Evolutionary conservation across 2,113 vertebrate genomes (phyloP).

Genomic region (Apeltes quadracus): DNA sequence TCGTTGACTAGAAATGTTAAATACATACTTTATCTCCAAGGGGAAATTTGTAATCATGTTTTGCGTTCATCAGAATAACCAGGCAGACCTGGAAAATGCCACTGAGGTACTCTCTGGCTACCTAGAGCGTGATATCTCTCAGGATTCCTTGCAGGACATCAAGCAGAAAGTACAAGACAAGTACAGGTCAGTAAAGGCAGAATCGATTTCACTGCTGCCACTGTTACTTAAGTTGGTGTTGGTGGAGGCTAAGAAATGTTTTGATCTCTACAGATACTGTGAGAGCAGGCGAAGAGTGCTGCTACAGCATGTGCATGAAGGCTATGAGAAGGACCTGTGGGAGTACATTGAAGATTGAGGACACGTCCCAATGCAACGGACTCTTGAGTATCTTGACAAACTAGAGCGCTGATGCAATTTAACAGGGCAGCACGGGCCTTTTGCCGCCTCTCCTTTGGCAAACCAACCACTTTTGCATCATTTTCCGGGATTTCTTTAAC

Average conservation of each 20-base stretch:
- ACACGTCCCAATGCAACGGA: slow-evolving; percentile 85
- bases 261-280: slow-evolving; percentile 90
- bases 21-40: not conserved
- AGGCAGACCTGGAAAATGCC: slow-evolving; percentile 99
- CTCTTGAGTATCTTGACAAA: slow-evolving; percentile 90
- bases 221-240: not conserved
- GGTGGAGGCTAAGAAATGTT: not conserved
- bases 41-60: not conserved
- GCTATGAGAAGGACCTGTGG: slow-evolving; percentile 99
- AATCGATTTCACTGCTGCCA: not conserved
- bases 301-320: slow-evolving; percentile 99
- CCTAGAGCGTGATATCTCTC: slow-evolving; percentile 98
- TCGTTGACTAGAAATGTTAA: not conserved
- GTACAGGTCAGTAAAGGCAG: slow-evolving; percentile 88
- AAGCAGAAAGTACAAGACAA: slow-evolving; percentile 99
- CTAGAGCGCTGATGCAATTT: slow-evolving; percentile 94
- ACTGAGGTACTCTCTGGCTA: slow-evolving; percentile 99
- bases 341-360: slow-evolving; percentile 99
- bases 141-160: slow-evolving; percentile 99
- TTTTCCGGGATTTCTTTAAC: slow-evolving; percentile 86
- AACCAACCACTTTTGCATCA: slow-evolving; percentile 86
- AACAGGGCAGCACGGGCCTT: slow-evolving; percentile 81
- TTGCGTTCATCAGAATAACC: slow-evolving; percentile 88
- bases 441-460: slow-evolving; percentile 84
- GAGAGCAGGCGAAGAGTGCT: slow-evolving; percentile 98